Conservation (phyloP, 2,797 vertebrate genomes). For the Trematomus bernacchii region DNA sequence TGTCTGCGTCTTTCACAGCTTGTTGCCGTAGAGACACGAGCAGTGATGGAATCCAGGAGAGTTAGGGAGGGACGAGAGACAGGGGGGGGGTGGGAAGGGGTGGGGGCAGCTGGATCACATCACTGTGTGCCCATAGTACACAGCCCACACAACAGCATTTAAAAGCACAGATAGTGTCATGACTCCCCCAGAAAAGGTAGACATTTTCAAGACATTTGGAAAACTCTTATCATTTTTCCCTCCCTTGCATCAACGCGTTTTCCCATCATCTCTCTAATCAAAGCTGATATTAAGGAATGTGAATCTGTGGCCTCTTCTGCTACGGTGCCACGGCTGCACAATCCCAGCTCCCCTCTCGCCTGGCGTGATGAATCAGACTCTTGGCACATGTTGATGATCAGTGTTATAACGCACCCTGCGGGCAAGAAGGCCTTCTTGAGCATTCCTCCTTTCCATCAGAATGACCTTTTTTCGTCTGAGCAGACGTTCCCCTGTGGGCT, state of each 20-base stretch:
- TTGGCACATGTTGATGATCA: slow-evolving; percentile 81
- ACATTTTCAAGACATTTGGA: slow-evolving; percentile 49
- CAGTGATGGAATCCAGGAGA: slow-evolving; percentile 86
- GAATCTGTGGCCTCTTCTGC: slow-evolving; percentile 59
- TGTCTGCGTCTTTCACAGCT: slow-evolving; percentile 75
- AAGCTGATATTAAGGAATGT: slow-evolving; percentile 74
- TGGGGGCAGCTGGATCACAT: slow-evolving; percentile 68
- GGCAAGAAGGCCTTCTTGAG: slow-evolving; percentile 71
- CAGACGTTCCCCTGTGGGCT: slow-evolving; percentile 72
- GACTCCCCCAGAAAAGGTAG: slow-evolving; percentile 40
- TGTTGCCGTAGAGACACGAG: slow-evolving; percentile 80
- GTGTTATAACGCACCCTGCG: slow-evolving; percentile 74
- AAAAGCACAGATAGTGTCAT: slow-evolving; percentile 50
- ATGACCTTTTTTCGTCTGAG: slow-evolving; percentile 77
- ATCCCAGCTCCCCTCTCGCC: slow-evolving; percentile 55
- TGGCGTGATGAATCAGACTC: slow-evolving; percentile 75
- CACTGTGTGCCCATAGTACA: slow-evolving; percentile 59
- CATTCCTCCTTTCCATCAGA: slow-evolving; percentile 81
- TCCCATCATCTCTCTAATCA: slow-evolving; percentile 65
- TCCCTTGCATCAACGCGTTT: slow-evolving; percentile 55
- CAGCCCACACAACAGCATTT: slow-evolving; percentile 56
- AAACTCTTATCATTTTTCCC: slow-evolving; percentile 25
- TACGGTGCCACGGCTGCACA: slow-evolving; percentile 58
- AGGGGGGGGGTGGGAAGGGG: slow-evolving; percentile 19
- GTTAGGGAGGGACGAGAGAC: slow-evolving; percentile 60